Evolutionary conservation across 2,113 vertebrate genomes (phyloP), one percentile per base, ranked within the genome.

Genomic region (Pomatorhinus ruficollis): DNA sequence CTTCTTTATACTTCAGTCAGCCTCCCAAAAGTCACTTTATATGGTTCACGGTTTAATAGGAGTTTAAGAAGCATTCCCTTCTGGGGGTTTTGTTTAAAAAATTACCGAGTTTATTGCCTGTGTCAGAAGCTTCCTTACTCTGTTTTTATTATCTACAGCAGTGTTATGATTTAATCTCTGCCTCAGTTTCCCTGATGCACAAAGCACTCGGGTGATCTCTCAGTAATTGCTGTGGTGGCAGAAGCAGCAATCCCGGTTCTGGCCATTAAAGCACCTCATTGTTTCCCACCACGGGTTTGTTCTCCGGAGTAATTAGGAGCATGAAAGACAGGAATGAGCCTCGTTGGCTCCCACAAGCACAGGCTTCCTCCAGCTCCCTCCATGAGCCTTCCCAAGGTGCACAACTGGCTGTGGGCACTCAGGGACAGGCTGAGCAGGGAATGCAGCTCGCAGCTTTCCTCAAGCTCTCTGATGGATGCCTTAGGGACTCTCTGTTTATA

Each of bases 11-110:
- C 42, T 95, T 86, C 8, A 95, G 30, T 44, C 89, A 95, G 64
- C 33, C 83, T 95, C 94, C 80, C 80, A 66, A 72, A 93, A 93
- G 79, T 74, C 90, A 77, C 64, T 66, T 95, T 69, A 63, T 37
- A 63, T 21, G 52, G 52, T 40, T 87, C 47, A 82, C 20, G 45
- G 37, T 65, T 95, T 93, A 95, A 92, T 11, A 54, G 64, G 59
- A 76, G 33, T 90, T 94, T 88, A 37, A 75, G 28, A 79, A 65
- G 12, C 54, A 44, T 83, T 95, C 71, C 33, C 63, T 77, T 70
- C 50, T 61, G 66, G 18, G 25, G 10, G 15, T 50, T 68, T 68
- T 59, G 65, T 77, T 86, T 64, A 44, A 82, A 84, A 64, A 64
- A 82, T 56, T 47, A 82, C 33, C 28, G 28, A 56, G 83, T 69